Evolutionary conservation across 1,140 invertebrate genomes (phyloP).

Genomic region (Thaumetopoea pityocampa): DNA sequence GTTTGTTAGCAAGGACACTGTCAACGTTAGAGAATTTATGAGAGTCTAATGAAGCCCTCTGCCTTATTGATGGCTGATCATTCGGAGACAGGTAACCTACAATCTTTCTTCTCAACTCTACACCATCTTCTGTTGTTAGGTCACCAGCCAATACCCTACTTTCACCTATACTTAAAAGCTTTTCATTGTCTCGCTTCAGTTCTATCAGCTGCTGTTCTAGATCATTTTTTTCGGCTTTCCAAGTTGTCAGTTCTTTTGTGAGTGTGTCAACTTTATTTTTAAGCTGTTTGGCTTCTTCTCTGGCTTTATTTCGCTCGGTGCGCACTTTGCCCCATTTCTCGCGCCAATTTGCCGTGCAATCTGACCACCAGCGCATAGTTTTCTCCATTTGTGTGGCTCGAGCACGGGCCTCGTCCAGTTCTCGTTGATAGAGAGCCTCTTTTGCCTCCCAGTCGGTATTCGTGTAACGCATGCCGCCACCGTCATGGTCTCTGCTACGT

Average conservation of each 20-base stretch:
- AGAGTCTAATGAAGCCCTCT: slow-evolving; percentile 60
- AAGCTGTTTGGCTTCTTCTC: slow-evolving; percentile 90
- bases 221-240: slow-evolving; percentile 89
- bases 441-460: slow-evolving; percentile 68
- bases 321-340: slow-evolving; percentile 97
- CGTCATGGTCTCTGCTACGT: slow-evolving; percentile 54
- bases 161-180: slow-evolving; percentile 60
- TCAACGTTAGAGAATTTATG: slow-evolving; percentile 66
- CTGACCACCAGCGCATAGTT: slow-evolving; percentile 99
- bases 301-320: slow-evolving; percentile 87
- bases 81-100: slow-evolving; percentile 48
- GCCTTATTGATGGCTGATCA: slow-evolving; percentile 40
- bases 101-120: slow-evolving; percentile 59
- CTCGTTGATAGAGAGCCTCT: slow-evolving; percentile 79
- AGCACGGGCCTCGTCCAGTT: slow-evolving; percentile 93
- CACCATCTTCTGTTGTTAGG: slow-evolving; percentile 52
- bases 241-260: slow-evolving; percentile 84
- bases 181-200: slow-evolving; percentile 61
- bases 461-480: slow-evolving; percentile 46
- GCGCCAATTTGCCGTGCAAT: slow-evolving; percentile 81
- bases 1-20: slow-evolving; percentile 55
- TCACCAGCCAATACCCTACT: slow-evolving; percentile 59
- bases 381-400: slow-evolving; percentile 98
- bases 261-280: slow-evolving; percentile 87
- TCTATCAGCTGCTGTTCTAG: slow-evolving; percentile 80